Conservation (phyloP, 1,140 invertebrate species). For the Paracyclopina nana region DNA sequence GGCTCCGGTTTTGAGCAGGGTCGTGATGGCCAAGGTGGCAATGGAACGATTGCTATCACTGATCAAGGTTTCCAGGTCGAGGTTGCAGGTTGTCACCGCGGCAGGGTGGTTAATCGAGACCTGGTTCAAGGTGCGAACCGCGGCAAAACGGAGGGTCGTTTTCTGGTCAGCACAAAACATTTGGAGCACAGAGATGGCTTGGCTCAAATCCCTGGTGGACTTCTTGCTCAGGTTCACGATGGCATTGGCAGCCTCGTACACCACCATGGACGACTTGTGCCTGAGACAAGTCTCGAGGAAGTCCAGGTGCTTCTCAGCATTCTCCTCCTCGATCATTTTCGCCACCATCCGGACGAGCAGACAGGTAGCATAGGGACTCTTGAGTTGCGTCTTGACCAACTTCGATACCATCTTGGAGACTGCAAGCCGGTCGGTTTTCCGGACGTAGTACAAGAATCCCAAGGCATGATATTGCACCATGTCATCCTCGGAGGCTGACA, state of each 20-base stretch:
- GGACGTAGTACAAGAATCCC: conserved; percentile 82
- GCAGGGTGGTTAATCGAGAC: conserved; percentile 74
- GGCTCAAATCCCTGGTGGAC: conserved; percentile 58
- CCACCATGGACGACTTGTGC: conserved; percentile 93
- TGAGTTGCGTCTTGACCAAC: conserved; percentile 51
- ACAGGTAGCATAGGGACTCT: conserved; percentile 83
- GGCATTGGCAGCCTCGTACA: conserved; percentile 84
- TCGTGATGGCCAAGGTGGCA: conserved; percentile 93
- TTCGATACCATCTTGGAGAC: conserved; percentile 86
- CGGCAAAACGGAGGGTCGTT: conserved; percentile 73
- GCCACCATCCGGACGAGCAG: conserved; percentile 79
- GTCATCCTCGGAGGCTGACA: conserved; percentile 60
- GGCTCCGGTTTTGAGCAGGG: conserved; percentile 85
- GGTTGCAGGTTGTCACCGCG: conserved; percentile 87
- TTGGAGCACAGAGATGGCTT: conserved; percentile 84
- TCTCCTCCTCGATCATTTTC: conserved; percentile 76
- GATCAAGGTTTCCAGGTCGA: conserved; percentile 91
- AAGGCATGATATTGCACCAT: conserved; percentile 97
- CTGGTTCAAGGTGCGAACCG: conserved; percentile 86
- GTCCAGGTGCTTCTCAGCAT: conserved; percentile 46
- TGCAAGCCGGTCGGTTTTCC: conserved; percentile 75
- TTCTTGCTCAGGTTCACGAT: conserved; percentile 71
- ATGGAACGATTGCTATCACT: conserved; percentile 92
- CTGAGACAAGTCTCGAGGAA: conserved; percentile 82
- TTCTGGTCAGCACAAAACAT: conserved; percentile 86